Base-by-base conservation (phyloP, 2,113 vertebrate species). In the Clarias macrocephalus region DNA sequence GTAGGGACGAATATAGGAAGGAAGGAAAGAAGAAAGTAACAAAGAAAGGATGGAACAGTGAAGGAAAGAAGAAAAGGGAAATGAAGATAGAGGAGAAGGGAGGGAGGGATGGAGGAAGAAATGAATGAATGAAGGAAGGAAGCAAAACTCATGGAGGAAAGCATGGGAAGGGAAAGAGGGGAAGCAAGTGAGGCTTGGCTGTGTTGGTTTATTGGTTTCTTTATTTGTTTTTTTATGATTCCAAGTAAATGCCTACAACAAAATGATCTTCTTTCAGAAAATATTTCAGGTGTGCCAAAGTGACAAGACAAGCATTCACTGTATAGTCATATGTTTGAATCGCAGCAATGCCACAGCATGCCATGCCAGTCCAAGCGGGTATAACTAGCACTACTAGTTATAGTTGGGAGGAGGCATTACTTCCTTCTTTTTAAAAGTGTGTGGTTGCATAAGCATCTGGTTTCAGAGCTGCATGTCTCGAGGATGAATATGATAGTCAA, bases 41-140 rank as follows among this genome's bases (percentile, higher is more conserved):
- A 48, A 48, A 33, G 33, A 33, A 42, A 5, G 42, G 42, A 42
- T 42, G 42, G 5, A 42, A 42, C 42, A 42, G 42, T 33, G 42
- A 42, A 42, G 42, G 42, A 42, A 42, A 42, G 42, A 42, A 42
- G 42, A 42, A 42, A 42, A 42, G 42, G 42, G 42, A 42, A 42
- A 37, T 37, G 37, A 37, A 37, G 37, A 37, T 2, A 2, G 3
- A 42, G 42, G 3, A 42, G 42, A 42, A 5, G 3, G 5, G 3
- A 4, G 5, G 3, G 42, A 42, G 3, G 5, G 3, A 4, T 0
- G 42, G 3, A 4, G 42, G 42, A 3, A 42, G 5, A 5, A 5
- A 42, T 3, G 42, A 42, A 5, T 5, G 42, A 42, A 42, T 3
- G 42, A 42, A 42, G 42, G 42, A 42, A 42, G 5, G 42, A 42